Percentiles rank a stretch among this genome's conserved stretches.
These are phyloP conservation scores for Drosophila greeni DNA, from an alignment of 2,888 invertebrate species.

Conservation along the genomic window DNA sequence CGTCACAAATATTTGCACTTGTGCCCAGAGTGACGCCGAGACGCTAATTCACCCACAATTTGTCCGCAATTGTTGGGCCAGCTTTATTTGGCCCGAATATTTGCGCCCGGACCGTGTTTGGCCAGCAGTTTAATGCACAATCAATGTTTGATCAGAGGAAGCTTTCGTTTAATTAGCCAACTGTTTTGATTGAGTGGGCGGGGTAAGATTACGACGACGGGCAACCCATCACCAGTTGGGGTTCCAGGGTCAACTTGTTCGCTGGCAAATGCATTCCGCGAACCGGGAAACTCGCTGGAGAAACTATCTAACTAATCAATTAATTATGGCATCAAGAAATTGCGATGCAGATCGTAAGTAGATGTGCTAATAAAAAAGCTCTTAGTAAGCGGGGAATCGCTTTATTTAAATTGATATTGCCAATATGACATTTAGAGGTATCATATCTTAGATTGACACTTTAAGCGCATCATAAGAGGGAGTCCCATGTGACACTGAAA, in stretches of 20 bases:
- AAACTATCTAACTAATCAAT: conserved; percentile 48
- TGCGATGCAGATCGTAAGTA: conserved; percentile 20
- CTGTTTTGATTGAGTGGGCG: conserved; percentile 42
- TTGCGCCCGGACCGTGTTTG: conserved; percentile 47
- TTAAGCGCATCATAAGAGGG: not conserved
- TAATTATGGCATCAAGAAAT: conserved; percentile 52
- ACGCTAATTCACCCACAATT: conserved; percentile 62
- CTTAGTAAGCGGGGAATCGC: conserved; percentile 4
- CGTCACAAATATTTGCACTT: conserved; percentile 68
- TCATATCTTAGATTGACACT: conserved; percentile 29
- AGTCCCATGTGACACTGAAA: not conserved
- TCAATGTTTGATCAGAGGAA: conserved; percentile 58
- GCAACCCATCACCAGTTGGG: conserved; percentile 24
- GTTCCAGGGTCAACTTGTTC: conserved; percentile 44
- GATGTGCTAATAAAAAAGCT: conserved; percentile 19
- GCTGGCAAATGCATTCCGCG: conserved; percentile 43
- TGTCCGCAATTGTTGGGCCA: conserved; percentile 53
- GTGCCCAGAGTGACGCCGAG: conserved; percentile 34
- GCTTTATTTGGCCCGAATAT: conserved; percentile 31
- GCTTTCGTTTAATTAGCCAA: conserved; percentile 65
- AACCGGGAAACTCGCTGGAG: conserved; percentile 33
- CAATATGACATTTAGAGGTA: conserved; percentile 25
- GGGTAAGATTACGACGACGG: conserved; percentile 8
- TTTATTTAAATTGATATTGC: conserved; percentile 21
- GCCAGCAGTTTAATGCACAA: conserved; percentile 64